Evolutionary conservation across 2,113 vertebrate genomes (phyloP).

Genomic region (Cochlearius cochlearius): DNA sequence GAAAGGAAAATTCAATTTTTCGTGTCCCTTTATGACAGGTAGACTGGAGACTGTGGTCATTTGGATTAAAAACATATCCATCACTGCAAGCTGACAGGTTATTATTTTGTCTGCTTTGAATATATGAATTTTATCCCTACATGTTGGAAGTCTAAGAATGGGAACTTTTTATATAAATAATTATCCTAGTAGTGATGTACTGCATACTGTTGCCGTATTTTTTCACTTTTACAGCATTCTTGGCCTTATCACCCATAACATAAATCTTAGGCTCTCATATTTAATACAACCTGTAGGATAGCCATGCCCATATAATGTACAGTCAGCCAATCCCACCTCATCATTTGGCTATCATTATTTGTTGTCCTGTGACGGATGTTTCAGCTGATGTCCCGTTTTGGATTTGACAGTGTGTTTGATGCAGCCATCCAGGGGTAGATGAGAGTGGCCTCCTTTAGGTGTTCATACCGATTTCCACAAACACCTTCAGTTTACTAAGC

Average conservation of each 20-base stretch:
- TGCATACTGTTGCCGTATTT: slow-evolving; percentile 74
- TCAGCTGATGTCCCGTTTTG: slow-evolving; percentile 28
- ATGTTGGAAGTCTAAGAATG: slow-evolving; percentile 69
- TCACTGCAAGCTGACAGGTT: slow-evolving; percentile 68
- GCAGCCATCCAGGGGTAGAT: not conserved
- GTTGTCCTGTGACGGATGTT: slow-evolving; percentile 50
- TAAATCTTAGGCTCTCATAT: slow-evolving; percentile 74
- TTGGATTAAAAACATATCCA: slow-evolving; percentile 81
- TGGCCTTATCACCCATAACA: slow-evolving; percentile 73
- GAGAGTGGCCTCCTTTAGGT: slow-evolving; percentile 25
- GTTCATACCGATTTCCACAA: not conserved
- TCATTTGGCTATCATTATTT: slow-evolving; percentile 59
- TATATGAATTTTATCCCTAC: slow-evolving; percentile 76
- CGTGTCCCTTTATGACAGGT: slow-evolving; percentile 71
- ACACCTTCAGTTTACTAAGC: not conserved
- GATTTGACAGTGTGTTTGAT: slow-evolving; percentile 54
- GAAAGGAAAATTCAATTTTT: slow-evolving; percentile 75
- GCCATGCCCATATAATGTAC: slow-evolving; percentile 19
- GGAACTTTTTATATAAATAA: slow-evolving; percentile 81
- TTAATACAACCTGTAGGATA: slow-evolving; percentile 72
- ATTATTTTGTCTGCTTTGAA: slow-evolving; percentile 81
- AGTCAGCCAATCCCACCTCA: slow-evolving; percentile 53
- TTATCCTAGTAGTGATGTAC: slow-evolving; percentile 77
- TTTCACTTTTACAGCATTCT: slow-evolving; percentile 75
- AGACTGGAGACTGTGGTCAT: slow-evolving; percentile 76